Evolutionary conservation across 35 echinoderm and acorn worm species (phyloP).

Genomic region (Strongylocentrotus purpuratus): DNA sequence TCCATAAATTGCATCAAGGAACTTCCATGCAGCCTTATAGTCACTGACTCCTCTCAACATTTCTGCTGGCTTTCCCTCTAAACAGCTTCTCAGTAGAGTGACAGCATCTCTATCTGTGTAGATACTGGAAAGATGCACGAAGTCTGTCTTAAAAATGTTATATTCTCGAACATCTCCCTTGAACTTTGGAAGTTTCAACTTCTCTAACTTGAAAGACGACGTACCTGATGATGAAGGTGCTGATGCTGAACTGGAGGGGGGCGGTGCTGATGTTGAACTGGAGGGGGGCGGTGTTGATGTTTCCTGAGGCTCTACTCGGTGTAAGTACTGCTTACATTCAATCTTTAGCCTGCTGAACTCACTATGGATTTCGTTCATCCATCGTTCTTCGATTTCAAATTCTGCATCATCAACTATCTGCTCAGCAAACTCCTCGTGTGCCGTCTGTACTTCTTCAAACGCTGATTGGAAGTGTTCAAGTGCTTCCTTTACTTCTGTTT

Average conservation of each 20-base stretch:
- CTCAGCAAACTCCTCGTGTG: constrained; percentile 25
- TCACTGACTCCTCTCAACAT: constrained; percentile 65
- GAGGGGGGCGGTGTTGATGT: neutral
- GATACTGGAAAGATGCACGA: constrained; percentile 55
- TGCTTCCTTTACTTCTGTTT: constrained; percentile 22
- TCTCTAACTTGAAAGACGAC: constrained; percentile 61
- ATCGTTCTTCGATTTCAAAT: constrained; percentile 56
- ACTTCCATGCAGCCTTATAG: constrained; percentile 62
- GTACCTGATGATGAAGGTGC: neutral
- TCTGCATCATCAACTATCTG: constrained; percentile 42
- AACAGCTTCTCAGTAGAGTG: constrained; percentile 40
- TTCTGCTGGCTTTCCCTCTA: constrained; percentile 69
- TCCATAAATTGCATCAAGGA: constrained; percentile 76
- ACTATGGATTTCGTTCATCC: constrained; percentile 53
- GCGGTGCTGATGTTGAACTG: neutral
- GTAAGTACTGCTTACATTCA: constrained; percentile 15
- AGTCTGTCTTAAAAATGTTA: constrained; percentile 64
- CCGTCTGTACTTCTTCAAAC: constrained; percentile 40
- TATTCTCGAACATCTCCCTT: constrained; percentile 76
- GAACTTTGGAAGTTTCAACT: constrained; percentile 75
- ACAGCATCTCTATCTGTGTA: constrained; percentile 65
- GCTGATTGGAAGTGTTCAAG: constrained; percentile 39
- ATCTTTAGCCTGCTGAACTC: constrained; percentile 8
- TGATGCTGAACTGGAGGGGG: neutral
- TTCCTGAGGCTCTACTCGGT: neutral